Evolutionary conservation across 1,140 invertebrate genomes (phyloP).

Genomic region (Heliconius hermathena): DNA sequence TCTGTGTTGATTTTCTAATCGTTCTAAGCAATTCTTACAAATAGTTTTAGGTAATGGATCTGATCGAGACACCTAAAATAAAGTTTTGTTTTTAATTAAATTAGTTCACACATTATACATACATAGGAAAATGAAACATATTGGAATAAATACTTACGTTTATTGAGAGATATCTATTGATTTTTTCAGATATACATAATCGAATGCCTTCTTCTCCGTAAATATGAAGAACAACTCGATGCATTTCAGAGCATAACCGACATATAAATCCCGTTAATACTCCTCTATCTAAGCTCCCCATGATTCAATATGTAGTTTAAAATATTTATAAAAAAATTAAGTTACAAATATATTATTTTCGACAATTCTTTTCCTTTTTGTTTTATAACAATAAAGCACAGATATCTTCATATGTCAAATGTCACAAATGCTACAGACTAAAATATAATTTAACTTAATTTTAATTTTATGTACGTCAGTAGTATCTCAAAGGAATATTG

Average conservation of each 20-base stretch:
- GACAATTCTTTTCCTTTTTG: constrained; percentile 22
- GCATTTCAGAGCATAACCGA: constrained; percentile 90
- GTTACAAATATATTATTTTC: constrained; percentile 11
- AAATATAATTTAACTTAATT: neutral
- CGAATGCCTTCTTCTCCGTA: constrained; percentile 88
- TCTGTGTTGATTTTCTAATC: constrained; percentile 87
- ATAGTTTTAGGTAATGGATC: constrained; percentile 89
- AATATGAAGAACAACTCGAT: constrained; percentile 89
- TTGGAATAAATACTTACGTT: constrained; percentile 78
- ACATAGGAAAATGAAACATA: constrained; percentile 22
- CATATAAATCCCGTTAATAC: constrained; percentile 90
- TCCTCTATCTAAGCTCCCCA: constrained; percentile 89
- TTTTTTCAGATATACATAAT: constrained; percentile 87
- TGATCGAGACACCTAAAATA: constrained; percentile 85
- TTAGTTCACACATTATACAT: neutral
- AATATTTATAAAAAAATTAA: constrained; percentile 8
- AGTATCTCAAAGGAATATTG: no score
- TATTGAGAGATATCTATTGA: constrained; percentile 88
- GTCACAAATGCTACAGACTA: constrained; percentile 3
- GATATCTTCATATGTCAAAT: constrained; percentile 21
- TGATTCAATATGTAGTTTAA: constrained; percentile 52
- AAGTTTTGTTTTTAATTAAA: neutral
- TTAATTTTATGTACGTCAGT: no score
- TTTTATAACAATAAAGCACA: constrained; percentile 29
- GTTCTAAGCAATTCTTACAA: constrained; percentile 86